These are phyloP conservation scores for Paralichthys olivaceus DNA, from an alignment of 2,113 vertebrate genomes.

Conservation along the genomic window DNA sequence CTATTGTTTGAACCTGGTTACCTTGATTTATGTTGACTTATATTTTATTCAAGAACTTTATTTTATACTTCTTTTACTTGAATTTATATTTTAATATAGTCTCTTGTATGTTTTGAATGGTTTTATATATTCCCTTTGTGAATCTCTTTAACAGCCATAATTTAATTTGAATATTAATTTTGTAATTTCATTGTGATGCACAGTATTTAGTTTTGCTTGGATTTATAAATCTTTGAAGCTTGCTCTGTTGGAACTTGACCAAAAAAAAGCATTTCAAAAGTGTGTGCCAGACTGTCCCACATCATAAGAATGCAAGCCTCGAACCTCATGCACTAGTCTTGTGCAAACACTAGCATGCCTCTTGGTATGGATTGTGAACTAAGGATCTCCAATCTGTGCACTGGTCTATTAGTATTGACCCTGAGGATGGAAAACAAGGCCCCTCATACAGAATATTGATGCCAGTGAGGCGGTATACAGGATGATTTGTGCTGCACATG, in stretches of 20 bases:
- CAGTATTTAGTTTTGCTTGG: too few species aligned
- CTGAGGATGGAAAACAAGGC: conserved; percentile 68
- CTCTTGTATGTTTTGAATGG: too few species aligned
- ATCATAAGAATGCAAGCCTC: conserved; percentile 10
- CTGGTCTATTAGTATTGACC: conserved; percentile 77
- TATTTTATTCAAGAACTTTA: not conserved
- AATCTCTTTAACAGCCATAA: not conserved
- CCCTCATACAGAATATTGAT: conserved; percentile 76
- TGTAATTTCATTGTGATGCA: too few species aligned
- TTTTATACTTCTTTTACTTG: too few species aligned
- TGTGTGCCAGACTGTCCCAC: not conserved
- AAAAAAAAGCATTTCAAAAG: not conserved
- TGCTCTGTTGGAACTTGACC: not conserved
- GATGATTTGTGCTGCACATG: conserved; percentile 72
- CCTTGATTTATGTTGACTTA: not conserved
- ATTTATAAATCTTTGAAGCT: not conserved
- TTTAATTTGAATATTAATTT: too few species aligned
- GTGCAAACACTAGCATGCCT: conserved; percentile 42
- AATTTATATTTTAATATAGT: too few species aligned
- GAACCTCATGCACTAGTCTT: conserved; percentile 29
- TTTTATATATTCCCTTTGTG: not conserved
- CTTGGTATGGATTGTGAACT: conserved; percentile 51
- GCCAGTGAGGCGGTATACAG: conserved; percentile 40
- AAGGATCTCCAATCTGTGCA: conserved; percentile 58
- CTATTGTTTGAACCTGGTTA: not conserved